Conservation (phyloP, 2,113 vertebrate species). For the Vicugna pacos region DNA sequence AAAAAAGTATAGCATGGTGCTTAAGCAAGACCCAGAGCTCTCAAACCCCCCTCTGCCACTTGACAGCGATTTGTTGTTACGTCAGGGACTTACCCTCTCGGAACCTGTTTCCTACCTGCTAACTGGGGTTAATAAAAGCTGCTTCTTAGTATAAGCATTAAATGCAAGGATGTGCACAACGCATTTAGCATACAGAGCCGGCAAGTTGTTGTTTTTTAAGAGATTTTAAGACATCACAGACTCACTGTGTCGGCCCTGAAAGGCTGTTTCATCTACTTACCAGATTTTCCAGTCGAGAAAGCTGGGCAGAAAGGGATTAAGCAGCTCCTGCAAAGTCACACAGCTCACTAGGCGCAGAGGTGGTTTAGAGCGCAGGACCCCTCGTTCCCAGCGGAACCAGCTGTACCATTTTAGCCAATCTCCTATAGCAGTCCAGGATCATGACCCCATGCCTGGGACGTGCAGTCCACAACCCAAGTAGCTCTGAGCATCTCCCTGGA, state of each 20-base stretch:
- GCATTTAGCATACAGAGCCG: background rate
- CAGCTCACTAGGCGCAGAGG: background rate
- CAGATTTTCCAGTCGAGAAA: background rate
- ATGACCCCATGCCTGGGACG: fast-evolving
- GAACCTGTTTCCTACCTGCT: background rate
- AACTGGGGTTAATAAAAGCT: background rate
- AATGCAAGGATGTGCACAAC: background rate
- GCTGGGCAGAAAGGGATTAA: too few relatives aligned
- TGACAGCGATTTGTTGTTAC: background rate
- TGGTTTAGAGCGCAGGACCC: background rate
- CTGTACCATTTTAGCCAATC: fast-evolving
- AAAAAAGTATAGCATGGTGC: background rate
- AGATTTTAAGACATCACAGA: background rate
- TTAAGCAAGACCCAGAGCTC: background rate
- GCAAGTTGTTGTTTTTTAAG: background rate
- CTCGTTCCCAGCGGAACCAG: background rate
- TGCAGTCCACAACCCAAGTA: background rate
- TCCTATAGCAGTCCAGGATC: background rate
- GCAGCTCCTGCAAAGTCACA: background rate
- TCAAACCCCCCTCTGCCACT: background rate
- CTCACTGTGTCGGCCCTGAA: background rate
- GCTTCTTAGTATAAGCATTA: background rate
- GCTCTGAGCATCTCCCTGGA: background rate
- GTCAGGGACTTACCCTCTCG: background rate
- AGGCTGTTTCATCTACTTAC: background rate